Evolutionary conservation across 2,113 vertebrate genomes (phyloP).

Genomic region (Copsychus sechellarum): DNA sequence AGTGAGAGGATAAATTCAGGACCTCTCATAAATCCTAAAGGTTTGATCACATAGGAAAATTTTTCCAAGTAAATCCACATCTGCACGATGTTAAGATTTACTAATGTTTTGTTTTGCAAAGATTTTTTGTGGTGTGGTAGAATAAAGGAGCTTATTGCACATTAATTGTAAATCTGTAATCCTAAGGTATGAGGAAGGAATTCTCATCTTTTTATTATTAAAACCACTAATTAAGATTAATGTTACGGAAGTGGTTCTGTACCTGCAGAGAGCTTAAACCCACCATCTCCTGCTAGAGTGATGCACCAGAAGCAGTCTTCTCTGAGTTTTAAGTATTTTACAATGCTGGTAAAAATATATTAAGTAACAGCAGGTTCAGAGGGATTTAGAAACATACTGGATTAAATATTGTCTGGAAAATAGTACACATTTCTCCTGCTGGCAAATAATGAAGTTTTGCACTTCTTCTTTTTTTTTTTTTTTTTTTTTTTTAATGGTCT

Average conservation of each 20-base stretch:
- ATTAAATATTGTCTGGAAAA: not conserved
- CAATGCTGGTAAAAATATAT: not conserved
- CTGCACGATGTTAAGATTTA: not conserved
- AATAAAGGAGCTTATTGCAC: not conserved
- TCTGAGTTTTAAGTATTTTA: not conserved
- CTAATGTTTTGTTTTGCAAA: not conserved
- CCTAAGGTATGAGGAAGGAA: not conserved
- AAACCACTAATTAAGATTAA: not conserved
- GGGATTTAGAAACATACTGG: not conserved
- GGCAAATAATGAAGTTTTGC: not conserved
- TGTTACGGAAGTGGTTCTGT: not conserved
- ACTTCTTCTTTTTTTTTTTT: not conserved
- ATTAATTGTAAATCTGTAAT: not conserved
- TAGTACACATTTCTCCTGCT: not conserved
- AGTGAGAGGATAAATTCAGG: not conserved
- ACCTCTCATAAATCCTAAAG: not conserved
- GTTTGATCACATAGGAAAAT: not conserved
- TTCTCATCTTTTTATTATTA: not conserved
- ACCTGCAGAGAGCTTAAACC: not conserved
- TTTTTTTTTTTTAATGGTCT: not conserved
- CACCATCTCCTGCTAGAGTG: not conserved
- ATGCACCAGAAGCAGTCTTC: not conserved
- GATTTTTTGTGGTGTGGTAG: not conserved
- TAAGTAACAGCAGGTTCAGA: not conserved
- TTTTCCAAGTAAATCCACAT: not conserved